These are phyloP conservation scores for Pantherophis vulpinus DNA, from an alignment of 2,797 vertebrate genomes.

Conservation along the genomic window DNA sequence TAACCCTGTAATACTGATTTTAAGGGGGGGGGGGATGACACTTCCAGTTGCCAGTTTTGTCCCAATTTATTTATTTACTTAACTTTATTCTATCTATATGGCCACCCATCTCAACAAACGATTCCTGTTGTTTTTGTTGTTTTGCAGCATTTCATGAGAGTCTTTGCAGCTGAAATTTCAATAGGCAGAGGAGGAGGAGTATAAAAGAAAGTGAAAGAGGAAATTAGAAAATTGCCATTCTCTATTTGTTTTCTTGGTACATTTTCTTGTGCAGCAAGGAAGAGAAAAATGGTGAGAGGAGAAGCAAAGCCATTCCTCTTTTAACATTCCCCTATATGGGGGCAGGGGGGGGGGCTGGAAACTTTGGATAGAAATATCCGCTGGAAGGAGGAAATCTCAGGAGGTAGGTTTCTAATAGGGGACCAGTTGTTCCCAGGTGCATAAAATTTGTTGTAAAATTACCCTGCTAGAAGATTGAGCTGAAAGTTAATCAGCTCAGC, in stretches of 20 bases:
- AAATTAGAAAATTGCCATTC: background rate
- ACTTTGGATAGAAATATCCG: background rate
- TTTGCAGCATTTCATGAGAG: background rate
- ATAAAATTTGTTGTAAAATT: background rate
- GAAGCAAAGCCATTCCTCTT: background rate
- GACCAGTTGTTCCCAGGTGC: background rate
- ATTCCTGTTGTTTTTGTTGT: background rate
- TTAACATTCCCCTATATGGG: background rate
- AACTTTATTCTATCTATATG: background rate
- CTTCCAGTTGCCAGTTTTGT: background rate
- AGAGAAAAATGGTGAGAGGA: background rate
- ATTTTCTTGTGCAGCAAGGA: background rate
- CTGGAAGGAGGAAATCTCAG: background rate
- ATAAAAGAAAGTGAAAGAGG: background rate
- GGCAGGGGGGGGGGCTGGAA: background rate
- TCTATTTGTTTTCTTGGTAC: background rate
- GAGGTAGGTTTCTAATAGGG: background rate
- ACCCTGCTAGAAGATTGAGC: background rate
- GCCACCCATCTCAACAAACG: background rate
- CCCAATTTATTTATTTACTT: background rate
- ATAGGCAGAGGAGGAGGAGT: background rate
- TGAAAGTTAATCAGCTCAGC: background rate
- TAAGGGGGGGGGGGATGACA: background rate
- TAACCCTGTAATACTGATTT: background rate
- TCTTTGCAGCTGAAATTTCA: background rate